A percentile compares a stretch with the other conserved stretches of the same genome.
Conservation (phyloP, 2,888 invertebrate genomes). For the Caradrina kadenii region DNA sequence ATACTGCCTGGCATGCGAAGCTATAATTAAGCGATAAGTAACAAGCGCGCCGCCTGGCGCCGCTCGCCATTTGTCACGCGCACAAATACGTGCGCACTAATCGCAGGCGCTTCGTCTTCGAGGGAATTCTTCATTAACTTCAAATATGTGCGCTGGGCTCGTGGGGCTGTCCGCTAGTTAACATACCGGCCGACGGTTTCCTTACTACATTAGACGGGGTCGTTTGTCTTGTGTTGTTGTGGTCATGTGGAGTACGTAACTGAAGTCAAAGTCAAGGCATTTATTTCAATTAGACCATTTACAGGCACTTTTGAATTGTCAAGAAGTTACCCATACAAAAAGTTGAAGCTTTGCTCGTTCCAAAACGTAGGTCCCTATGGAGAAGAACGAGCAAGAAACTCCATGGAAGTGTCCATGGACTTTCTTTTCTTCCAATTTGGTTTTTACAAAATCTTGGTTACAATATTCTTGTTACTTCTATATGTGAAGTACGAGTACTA, state of each 20-base stretch:
- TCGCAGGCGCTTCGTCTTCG: slow-evolving; percentile 54
- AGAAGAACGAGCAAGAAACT: no score
- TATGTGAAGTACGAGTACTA: no score
- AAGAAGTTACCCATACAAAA: no score
- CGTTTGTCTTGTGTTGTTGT: slow-evolving; percentile 42
- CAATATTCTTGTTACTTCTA: no score
- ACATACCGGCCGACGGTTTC: slow-evolving; percentile 40
- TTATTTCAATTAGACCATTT: no score
- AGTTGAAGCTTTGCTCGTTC: no score
- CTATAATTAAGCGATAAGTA: slow-evolving; percentile 64
- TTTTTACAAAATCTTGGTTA: no score
- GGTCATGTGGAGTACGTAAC: background rate
- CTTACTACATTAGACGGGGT: slow-evolving; percentile 24
- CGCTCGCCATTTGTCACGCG: slow-evolving; percentile 63
- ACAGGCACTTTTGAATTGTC: no score
- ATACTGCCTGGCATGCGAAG: slow-evolving; percentile 56
- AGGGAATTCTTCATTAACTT: slow-evolving; percentile 66
- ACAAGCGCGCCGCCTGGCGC: slow-evolving; percentile 43
- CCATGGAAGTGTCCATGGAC: no score
- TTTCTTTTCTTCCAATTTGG: no score
- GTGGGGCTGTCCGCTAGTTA: slow-evolving; percentile 46
- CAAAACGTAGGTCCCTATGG: no score
- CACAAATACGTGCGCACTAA: slow-evolving; percentile 62
- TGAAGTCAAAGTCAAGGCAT: no score
- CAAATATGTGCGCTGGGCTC: slow-evolving; percentile 45